phyloP scores from a whole-genome alignment of 30 jellyfish, hydroid and myxozoan species.

The Chrysaora quinquecirrha region DNA sequence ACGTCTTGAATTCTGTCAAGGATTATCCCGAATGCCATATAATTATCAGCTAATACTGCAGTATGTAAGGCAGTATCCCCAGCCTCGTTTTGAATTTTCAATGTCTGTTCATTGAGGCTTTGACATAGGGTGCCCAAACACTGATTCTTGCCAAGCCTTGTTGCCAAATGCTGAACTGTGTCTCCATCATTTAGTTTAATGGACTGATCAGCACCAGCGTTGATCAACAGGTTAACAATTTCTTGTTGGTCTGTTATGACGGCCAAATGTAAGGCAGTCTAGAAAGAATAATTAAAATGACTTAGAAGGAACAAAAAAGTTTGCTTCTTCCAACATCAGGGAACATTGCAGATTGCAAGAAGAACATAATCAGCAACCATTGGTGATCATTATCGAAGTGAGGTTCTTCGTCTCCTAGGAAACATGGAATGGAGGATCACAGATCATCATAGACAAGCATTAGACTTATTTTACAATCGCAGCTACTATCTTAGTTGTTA shows the following conservation, averaged over 20 bases:
- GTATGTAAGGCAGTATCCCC: conserved; percentile 62
- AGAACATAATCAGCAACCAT: too few species aligned
- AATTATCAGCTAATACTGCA: conserved; percentile 43
- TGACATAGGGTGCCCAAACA: conserved; percentile 15
- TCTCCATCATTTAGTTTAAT: conserved; percentile 50
- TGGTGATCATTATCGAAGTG: too few species aligned
- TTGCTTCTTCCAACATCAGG: too few species aligned
- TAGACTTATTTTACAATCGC: too few species aligned
- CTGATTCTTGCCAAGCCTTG: conserved; percentile 34
- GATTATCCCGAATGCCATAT: conserved; percentile 15
- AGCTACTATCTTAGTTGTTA: too few species aligned
- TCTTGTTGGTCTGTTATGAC: conserved; percentile 16
- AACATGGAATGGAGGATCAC: too few species aligned
- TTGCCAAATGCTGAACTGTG: conserved; percentile 61
- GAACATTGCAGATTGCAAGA: too few species aligned
- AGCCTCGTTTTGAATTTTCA: conserved; percentile 22
- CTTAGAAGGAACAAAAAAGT: too few species aligned
- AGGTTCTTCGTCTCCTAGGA: too few species aligned
- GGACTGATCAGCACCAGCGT: conserved; percentile 27
- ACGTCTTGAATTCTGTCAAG: conserved; percentile 44
- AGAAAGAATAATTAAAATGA: too few species aligned
- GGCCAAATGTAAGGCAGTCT: conserved; percentile 80
- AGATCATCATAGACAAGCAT: too few species aligned
- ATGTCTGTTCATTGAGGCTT: background rate
- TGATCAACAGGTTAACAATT: conserved; percentile 12